Evolutionary conservation across 1,140 invertebrate species (phyloP).

Genomic region (Harpegnathos saltator): DNA sequence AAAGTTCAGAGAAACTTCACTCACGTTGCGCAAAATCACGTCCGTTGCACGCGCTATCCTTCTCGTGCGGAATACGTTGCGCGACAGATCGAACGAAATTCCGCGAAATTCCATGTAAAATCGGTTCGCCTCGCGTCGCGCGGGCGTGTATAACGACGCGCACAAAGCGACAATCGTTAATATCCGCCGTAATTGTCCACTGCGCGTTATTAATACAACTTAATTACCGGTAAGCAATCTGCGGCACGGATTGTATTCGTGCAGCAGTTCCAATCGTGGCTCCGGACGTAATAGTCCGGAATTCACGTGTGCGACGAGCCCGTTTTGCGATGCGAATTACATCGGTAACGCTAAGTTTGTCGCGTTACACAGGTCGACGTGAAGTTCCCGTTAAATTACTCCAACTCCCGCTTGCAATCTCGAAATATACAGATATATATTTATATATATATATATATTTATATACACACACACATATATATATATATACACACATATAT

Average conservation of each 20-base stretch:
- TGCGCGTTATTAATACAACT: conserved; percentile 50
- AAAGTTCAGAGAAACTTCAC: neutral
- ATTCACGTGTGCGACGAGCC: conserved; percentile 17
- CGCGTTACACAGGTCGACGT: conserved; percentile 24
- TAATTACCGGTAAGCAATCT: conserved; percentile 53
- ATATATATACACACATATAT: too few relatives aligned
- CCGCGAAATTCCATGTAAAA: neutral
- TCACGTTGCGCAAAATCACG: conserved; percentile 17
- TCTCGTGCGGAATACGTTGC: neutral
- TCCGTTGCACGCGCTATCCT: neutral
- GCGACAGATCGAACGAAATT: conserved; percentile 4
- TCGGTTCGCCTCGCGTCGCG: conserved; percentile 1
- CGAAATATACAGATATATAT: neutral
- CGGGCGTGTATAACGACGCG: neutral
- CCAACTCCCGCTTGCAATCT: neutral
- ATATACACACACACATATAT: neutral
- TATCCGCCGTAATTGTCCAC: conserved; percentile 18
- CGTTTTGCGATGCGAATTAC: conserved; percentile 31
- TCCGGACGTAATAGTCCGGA: conserved; percentile 5
- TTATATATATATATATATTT: too few relatives aligned
- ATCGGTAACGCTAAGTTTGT: conserved; percentile 45
- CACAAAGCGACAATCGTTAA: conserved; percentile 41
- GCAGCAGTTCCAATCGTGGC: conserved; percentile 15
- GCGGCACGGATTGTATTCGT: conserved; percentile 11
- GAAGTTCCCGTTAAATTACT: conserved; percentile 50